phyloP scores from a whole-genome alignment of 2,113 vertebrate species.

The Platycercus adscitus region DNA sequence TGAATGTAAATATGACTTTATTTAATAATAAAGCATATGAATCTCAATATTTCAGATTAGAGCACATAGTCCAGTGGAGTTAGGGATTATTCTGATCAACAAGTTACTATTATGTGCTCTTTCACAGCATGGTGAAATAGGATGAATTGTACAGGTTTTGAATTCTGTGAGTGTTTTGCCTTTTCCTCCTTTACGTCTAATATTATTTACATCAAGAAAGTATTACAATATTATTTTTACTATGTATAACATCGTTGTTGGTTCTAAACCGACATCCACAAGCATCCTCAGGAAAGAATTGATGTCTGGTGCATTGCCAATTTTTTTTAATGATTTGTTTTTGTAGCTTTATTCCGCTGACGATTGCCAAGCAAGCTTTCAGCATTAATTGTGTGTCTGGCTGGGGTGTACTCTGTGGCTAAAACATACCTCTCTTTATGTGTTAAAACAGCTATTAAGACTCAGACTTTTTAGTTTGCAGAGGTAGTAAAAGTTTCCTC shows the following conservation, averaged over 20 bases:
- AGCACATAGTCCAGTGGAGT: not conserved
- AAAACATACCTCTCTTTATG: not conserved
- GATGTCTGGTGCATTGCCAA: not conserved
- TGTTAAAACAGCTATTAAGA: not conserved
- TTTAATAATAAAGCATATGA: not conserved
- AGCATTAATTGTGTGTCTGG: conserved; percentile 21
- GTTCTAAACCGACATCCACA: not conserved
- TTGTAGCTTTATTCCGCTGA: not conserved
- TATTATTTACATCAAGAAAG: not conserved
- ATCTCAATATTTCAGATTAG: not conserved
- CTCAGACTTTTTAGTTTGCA: not conserved
- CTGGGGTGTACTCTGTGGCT: not conserved
- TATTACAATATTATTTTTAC: not conserved
- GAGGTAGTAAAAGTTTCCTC: not conserved
- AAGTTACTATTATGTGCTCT: not conserved
- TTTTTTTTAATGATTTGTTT: conserved; percentile 49
- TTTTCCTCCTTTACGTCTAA: not conserved
- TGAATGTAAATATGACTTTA: not conserved
- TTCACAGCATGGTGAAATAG: not conserved
- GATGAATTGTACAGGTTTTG: not conserved
- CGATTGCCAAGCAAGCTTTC: conserved; percentile 29
- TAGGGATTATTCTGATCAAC: not conserved
- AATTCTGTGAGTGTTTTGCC: not conserved
- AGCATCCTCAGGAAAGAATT: not conserved
- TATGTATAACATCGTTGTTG: not conserved